phyloP scores from a whole-genome alignment of 1,140 invertebrate species.

The Neodiprion virginianus region DNA sequence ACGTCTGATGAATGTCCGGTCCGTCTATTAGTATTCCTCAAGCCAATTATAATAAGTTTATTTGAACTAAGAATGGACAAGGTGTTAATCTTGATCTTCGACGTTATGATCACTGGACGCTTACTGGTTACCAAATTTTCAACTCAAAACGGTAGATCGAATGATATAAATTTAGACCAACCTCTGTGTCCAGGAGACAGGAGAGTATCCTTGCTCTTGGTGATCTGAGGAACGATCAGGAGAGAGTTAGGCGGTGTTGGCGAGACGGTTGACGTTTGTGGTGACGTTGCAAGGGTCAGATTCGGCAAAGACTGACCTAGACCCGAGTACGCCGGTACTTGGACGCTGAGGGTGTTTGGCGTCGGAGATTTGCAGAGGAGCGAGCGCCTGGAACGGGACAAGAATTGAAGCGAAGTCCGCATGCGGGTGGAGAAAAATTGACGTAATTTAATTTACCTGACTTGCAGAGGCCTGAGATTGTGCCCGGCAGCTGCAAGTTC shows the following conservation, averaged over 20 bases:
- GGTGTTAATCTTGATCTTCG: no score
- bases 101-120: no score
- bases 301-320: slow-evolving; percentile 79
- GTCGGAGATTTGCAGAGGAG: slow-evolving; percentile 61
- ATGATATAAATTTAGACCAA: slow-evolving; percentile 16
- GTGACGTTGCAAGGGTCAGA: slow-evolving; percentile 65
- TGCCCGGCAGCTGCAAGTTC: slow-evolving; percentile 39
- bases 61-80: not conserved
- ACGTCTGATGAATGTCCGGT: no score
- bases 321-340: slow-evolving; percentile 68
- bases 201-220: slow-evolving; percentile 60
- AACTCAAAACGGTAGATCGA: no score
- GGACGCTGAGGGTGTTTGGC: slow-evolving; percentile 78
- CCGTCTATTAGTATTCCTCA: no score
- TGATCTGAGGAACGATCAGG: slow-evolving; percentile 60
- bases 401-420: not conserved
- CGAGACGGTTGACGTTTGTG: slow-evolving; percentile 58
- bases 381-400: slow-evolving; percentile 45
- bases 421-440: not conserved
- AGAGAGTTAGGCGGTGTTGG: slow-evolving; percentile 58
- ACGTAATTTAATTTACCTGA: slow-evolving; percentile 42
- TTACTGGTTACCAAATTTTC: no score
- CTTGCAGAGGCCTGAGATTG: slow-evolving; percentile 52
- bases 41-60: slow-evolving; percentile 2
- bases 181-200: slow-evolving; percentile 62